These are phyloP conservation scores for Gymnosoma rotundatum DNA, from an alignment of 2,888 invertebrate species.

Conservation along the genomic window DNA sequence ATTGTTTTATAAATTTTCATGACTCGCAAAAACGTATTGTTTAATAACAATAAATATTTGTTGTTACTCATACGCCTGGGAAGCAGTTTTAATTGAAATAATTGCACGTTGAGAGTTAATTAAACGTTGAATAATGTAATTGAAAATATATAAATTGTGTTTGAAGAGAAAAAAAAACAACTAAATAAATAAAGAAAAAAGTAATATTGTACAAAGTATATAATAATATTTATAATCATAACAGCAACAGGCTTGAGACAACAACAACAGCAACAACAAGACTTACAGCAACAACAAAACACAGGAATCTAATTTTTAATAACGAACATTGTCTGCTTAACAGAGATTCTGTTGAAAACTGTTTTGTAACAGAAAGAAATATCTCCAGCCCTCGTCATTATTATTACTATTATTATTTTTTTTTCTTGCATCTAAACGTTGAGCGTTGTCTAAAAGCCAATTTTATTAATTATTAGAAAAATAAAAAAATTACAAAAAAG, in stretches of 20 bases:
- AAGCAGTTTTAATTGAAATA: conserved; percentile 82
- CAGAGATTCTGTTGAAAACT: conserved; percentile 33
- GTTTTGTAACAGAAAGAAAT: conserved; percentile 10
- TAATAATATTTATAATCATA: conserved; percentile 50
- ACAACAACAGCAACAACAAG: conserved; percentile 38
- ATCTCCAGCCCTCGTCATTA: conserved; percentile 36
- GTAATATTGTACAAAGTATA: conserved; percentile 42
- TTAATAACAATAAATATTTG: conserved; percentile 61
- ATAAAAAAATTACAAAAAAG: neutral
- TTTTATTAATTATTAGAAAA: conserved; percentile 15
- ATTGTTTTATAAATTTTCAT: conserved; percentile 59
- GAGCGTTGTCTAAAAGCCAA: conserved; percentile 19
- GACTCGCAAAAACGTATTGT: conserved; percentile 58
- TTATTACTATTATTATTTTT: too few relatives aligned
- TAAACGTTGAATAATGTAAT: conserved; percentile 82
- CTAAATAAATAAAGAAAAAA: conserved; percentile 21
- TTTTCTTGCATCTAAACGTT: neutral
- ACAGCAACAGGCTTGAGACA: conserved; percentile 35
- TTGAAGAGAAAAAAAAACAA: neutral
- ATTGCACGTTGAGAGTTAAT: conserved; percentile 82
- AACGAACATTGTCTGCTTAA: conserved; percentile 39
- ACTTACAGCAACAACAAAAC: conserved; percentile 39
- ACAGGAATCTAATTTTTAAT: conserved; percentile 47
- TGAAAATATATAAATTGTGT: conserved; percentile 73
- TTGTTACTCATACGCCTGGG: conserved; percentile 79